Conservation (phyloP, 2,113 vertebrate genomes). For the Strigops habroptila region DNA sequence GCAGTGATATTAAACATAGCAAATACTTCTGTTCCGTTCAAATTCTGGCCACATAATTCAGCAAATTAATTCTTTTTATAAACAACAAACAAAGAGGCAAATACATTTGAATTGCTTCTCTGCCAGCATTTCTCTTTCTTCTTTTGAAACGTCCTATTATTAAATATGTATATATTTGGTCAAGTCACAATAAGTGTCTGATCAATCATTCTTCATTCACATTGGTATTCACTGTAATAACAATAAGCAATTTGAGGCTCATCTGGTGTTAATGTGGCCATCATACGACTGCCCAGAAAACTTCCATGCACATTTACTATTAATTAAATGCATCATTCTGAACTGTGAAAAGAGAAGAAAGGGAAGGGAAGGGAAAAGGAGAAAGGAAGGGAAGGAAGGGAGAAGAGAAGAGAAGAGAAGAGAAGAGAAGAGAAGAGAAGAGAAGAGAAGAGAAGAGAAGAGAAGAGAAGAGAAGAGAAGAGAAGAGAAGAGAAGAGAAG, state of each 20-base stretch:
- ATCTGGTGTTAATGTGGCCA: slow-evolving; percentile 74
- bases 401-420: no score
- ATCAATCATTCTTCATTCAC: slow-evolving; percentile 13
- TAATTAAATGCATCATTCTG: slow-evolving; percentile 66
- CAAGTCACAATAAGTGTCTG: slow-evolving; percentile 1
- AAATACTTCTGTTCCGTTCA: not conserved
- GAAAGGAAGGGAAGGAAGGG: not conserved
- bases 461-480: no score
- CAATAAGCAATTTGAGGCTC: slow-evolving; percentile 56
- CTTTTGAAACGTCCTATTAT: not conserved
- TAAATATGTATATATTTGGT: not conserved
- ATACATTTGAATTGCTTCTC: not conserved
- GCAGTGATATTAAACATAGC: not conserved
- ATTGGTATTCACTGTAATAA: slow-evolving; percentile 47
- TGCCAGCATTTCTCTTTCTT: slow-evolving; percentile 15
- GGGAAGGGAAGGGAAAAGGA: not conserved
- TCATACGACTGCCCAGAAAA: slow-evolving; percentile 59
- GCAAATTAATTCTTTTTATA: not conserved
- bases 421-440: not conserved
- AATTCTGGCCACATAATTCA: not conserved
- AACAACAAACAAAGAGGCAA: not conserved
- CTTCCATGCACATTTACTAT: slow-evolving; percentile 49
- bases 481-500: not conserved
- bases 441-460: not conserved
- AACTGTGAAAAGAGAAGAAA: slow-evolving; percentile 14